Evolutionary conservation across 2,888 invertebrate genomes (phyloP), one percentile per base, ranked within the genome.

Genomic region (Chrysotoxum bicinctum): DNA sequence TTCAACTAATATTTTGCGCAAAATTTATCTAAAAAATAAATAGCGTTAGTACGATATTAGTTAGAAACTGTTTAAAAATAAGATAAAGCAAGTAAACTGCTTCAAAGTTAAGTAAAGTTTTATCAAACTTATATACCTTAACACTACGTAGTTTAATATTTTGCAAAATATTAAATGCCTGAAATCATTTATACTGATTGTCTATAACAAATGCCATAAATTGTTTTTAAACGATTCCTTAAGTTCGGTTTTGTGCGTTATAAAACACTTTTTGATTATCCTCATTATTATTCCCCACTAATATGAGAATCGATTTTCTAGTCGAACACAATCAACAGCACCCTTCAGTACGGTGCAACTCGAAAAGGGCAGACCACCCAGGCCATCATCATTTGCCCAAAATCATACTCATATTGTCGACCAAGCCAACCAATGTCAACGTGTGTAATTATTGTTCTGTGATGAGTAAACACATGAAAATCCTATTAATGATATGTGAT

Each of bases 391-490:
- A 40, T 30, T 60, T 35, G 35, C 52, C 35, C 66, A 50, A 48
- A 78, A 78, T 64, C 48, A 43, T 73, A 14, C 58, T 21, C 66
- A 73, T 56, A 50, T 56, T 72, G 56, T 43, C 82, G 32, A 60
- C 60, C 19, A 32, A 64, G 23, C 37, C 43, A 62, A 73, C 82
- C 40, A 82, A 82, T 73, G 72, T 54, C 73, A 66, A 23, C 64
- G 50, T 72, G 66, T 77, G 82, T 82, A 82, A 82, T 82, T 77
- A 81, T 81, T 68, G 69, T 73, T 48, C 66, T 77, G 40, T 60
- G 45, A 77, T 82, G 77, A 82, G 82, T 82, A 76, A 81, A 77
- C 82, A 82, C 73, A 68, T 77, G 77, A 82, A 77, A 82, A 82
- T 77, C 82, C 77, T 77, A 82, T 82, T 77, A 82, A 82, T 77